These are phyloP conservation scores for Plodia interpunctella DNA, from an alignment of 1,140 invertebrate genomes.

Conservation along the genomic window DNA sequence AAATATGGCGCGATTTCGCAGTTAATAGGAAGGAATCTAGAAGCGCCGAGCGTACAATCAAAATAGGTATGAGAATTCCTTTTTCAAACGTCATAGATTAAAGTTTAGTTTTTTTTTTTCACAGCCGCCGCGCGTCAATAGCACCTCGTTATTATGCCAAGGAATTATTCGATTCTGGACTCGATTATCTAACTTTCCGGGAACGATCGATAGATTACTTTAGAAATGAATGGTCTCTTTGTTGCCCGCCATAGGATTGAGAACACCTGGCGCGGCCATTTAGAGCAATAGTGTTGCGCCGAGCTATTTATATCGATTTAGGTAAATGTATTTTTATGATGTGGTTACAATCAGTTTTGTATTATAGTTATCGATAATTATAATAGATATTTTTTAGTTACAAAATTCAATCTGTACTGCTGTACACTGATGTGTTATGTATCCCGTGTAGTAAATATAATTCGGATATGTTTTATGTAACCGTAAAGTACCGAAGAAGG, in stretches of 20 bases:
- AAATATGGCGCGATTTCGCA: not conserved
- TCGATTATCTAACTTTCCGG: slow-evolving; percentile 47
- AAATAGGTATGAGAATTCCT: not conserved
- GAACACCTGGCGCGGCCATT: slow-evolving; percentile 35
- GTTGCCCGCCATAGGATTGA: slow-evolving; percentile 28
- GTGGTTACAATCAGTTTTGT: not conserved
- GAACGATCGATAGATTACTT: slow-evolving; percentile 42
- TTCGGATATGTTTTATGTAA: too few species aligned
- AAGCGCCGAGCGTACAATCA: not conserved
- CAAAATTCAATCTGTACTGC: too few species aligned
- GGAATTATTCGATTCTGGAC: slow-evolving; percentile 41
- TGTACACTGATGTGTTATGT: too few species aligned
- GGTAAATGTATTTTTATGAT: not conserved
- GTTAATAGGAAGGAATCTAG: not conserved
- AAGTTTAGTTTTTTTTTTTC: slow-evolving; percentile 27
- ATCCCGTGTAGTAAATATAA: too few species aligned
- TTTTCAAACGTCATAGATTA: not conserved
- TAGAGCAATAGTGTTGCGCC: slow-evolving; percentile 21
- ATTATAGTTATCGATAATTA: too few species aligned
- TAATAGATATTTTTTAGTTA: not conserved
- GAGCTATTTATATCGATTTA: slow-evolving; percentile 14
- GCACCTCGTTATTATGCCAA: slow-evolving; percentile 50
- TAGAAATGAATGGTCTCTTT: slow-evolving; percentile 36
- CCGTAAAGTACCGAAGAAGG: too few species aligned
- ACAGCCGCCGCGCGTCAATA: slow-evolving; percentile 34